Evolutionary conservation across 2,888 invertebrate species (phyloP).

Genomic region (Catocala fraxini): DNA sequence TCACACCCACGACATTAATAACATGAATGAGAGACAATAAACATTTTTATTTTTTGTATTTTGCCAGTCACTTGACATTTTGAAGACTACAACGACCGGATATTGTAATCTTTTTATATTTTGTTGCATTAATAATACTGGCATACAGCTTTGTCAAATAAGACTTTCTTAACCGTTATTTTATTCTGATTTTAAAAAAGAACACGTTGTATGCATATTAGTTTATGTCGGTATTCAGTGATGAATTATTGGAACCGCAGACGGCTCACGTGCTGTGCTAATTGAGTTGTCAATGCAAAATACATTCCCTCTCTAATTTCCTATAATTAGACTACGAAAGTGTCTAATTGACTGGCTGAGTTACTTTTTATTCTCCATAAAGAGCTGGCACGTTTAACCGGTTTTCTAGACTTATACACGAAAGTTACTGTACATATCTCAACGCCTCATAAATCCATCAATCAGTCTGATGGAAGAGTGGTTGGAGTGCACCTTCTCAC

Average conservation of each 20-base stretch:
- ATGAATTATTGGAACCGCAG: too few relatives aligned
- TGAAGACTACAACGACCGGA: too few relatives aligned
- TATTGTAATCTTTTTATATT: too few relatives aligned
- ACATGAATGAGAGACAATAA: too few relatives aligned
- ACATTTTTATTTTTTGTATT: neutral
- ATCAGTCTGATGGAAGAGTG: constrained; percentile 56
- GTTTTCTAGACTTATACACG: constrained; percentile 31
- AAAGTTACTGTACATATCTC: constrained; percentile 34
- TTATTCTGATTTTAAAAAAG: too few relatives aligned
- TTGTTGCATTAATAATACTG: too few relatives aligned
- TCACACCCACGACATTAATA: too few relatives aligned
- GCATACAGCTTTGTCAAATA: too few relatives aligned
- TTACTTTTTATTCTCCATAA: constrained; percentile 60
- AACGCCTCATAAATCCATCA: constrained; percentile 52
- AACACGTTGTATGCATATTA: too few relatives aligned
- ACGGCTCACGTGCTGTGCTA: constrained; percentile 18
- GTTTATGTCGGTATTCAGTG: too few relatives aligned
- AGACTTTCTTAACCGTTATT: too few relatives aligned
- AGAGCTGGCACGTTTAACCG: constrained; percentile 42
- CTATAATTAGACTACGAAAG: constrained; percentile 63
- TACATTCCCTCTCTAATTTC: constrained; percentile 35
- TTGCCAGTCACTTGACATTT: neutral
- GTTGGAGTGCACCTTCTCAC: constrained; percentile 41
- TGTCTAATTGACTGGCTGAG: constrained; percentile 59
- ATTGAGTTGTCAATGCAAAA: constrained; percentile 51